phyloP scores from a whole-genome alignment of 2,113 vertebrate genomes.

The Calidris pygmaea region DNA sequence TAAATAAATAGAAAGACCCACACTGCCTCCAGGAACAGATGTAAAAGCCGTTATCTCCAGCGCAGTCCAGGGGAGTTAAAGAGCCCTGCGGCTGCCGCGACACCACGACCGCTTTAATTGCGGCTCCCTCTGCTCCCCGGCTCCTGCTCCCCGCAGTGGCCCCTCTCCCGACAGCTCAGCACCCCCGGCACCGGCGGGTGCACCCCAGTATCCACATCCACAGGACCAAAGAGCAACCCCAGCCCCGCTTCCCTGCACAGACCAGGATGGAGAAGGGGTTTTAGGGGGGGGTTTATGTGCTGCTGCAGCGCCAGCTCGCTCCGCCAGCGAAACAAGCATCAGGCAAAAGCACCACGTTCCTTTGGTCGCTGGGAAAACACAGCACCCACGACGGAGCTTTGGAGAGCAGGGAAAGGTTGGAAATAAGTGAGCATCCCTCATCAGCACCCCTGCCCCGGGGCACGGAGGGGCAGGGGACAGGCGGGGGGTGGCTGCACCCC shows the following conservation, averaged over 20 bases:
- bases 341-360: background rate
- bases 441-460: fast-evolving
- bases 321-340: background rate
- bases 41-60: constrained; percentile 69
- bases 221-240: background rate
- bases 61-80: constrained; percentile 43
- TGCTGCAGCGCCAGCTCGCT: background rate
- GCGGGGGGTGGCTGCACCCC: background rate
- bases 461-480: fast-evolving
- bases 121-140: background rate
- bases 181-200: fast-evolving
- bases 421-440: background rate
- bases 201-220: background rate
- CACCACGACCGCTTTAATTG: background rate
- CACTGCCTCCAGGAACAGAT: constrained; percentile 70
- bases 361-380: background rate
- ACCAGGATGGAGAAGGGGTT: background rate
- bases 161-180: background rate
- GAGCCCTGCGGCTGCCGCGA: background rate
- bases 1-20: constrained; percentile 35
- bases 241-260: background rate
- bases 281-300: background rate
- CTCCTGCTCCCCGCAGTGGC: fast-evolving
- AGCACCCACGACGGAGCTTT: background rate
- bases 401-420: fast-evolving